Base-by-base conservation (phyloP, 2,888 invertebrate species). In the Sesia bembeciformis region DNA sequence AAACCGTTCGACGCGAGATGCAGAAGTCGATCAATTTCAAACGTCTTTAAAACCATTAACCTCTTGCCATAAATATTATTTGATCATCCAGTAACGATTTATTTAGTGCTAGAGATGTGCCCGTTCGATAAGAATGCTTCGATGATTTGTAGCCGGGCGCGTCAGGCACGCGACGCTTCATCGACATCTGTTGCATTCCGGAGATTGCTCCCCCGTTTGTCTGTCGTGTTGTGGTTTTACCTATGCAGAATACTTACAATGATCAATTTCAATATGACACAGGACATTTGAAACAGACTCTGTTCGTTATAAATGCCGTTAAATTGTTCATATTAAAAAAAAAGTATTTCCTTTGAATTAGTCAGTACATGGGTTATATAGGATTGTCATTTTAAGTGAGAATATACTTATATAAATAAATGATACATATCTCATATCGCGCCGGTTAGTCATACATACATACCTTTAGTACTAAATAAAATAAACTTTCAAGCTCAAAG, bases 61-160 rank as follows among this genome's bases (percentile, higher is more conserved):
- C 76, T 76, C 72, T 73, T 61, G 68, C 74, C 74, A 79, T 81
- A 78, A 80, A 81, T 81, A 78, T 78, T 77, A 76, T 82, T 82
- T 75, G 76, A 78, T 76, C 72, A 71, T 66, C 67, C 64, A 62
- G 70, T 71, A 77, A 78, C 78, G 76, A 84, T 84, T 80, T 82
- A 81, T 83, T 80, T 80, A 78, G 76, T 70, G 71, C 66, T 80
- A 81, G 80, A 78, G 87, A 87, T 87, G 86, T 79, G 61, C 81
- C 65, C 74, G 64, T 80, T 84, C 76, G 86, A 86, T 87, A 86
- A 80, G 68, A 66, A 64, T 64, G 66, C 65, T 68, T 75, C 78
- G 80, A 83, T 82, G 84, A 84, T 84, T 82, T 81, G 84, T 82
- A 74, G 74, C 67, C 62, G 72, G 64, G 67, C 63, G 64, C 65